Conservation (phyloP, 2,888 invertebrate species). For the Agrochola lota region DNA sequence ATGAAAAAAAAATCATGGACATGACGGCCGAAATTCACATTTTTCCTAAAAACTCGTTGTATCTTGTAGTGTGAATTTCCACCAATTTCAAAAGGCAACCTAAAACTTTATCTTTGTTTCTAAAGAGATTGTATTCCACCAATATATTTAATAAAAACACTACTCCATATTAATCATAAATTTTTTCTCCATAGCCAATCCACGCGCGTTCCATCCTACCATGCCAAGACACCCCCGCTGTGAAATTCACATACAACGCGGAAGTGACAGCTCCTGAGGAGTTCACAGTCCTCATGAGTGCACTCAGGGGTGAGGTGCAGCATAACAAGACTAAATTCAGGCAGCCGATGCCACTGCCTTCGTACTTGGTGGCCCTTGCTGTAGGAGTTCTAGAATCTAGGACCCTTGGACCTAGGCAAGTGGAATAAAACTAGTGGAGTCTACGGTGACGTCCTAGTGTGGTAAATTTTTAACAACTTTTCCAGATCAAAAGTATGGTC, state of each 20-base stretch:
- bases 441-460: no score
- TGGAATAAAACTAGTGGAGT: background rate
- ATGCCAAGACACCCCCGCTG: slow-evolving; percentile 97
- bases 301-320: slow-evolving; percentile 90
- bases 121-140: background rate
- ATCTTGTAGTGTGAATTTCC: background rate
- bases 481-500: slow-evolving; percentile 96
- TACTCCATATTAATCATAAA: background rate
- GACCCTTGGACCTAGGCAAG: slow-evolving; percentile 93
- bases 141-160: background rate
- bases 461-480: slow-evolving; percentile 1
- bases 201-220: slow-evolving; percentile 97
- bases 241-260: slow-evolving; percentile 96
- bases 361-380: slow-evolving; percentile 97
- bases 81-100: background rate
- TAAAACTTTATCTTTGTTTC: background rate
- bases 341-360: slow-evolving; percentile 96
- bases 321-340: slow-evolving; percentile 91
- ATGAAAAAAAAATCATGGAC: background rate
- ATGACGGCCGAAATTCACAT: no score
- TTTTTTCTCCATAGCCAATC: slow-evolving; percentile 91
- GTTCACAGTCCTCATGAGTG: slow-evolving; percentile 97
- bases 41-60: background rate
- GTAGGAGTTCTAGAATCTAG: slow-evolving; percentile 95
- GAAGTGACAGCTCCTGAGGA: slow-evolving; percentile 93